Evolutionary conservation across 2,888 invertebrate species (phyloP), one percentile per base, ranked within the genome.

Genomic region (Polydesmus complanatus): DNA sequence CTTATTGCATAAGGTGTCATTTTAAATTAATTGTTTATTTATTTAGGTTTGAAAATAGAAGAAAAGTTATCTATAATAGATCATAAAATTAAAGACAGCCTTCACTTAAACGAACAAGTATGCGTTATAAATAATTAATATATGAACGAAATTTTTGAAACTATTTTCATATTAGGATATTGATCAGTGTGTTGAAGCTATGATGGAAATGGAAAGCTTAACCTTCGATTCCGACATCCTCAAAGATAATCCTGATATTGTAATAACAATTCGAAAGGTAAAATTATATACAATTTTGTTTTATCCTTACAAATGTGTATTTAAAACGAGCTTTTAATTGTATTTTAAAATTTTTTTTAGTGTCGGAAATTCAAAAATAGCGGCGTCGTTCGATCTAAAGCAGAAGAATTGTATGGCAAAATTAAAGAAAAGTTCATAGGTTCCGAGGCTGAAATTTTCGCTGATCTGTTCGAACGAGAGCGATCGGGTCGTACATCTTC

Each of bases 241-340:
- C 61, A 70, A 71, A 65, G 74, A 73, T 64, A 72, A 74, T 63
- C 73, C 73, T 19, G 71, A 70, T 60, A 72, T 74, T 51, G 70
- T 74, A 65, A 68, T 70, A 37, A 74, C 74, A 49, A 71, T 74
- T 27, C 72, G 73, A 67, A 73, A 72, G 69, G 72, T 73, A 65
- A 65, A n/a, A n/a, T n/a, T n/a, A n/a, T n/a, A n/a, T n/a, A n/a
- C n/a, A n/a, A n/a, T n/a, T n/a, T n/a, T n/a, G n/a, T n/a, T n/a
- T n/a, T n/a, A n/a, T n/a, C n/a, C n/a, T n/a, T n/a, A n/a, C n/a
- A n/a, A n/a, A n/a, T n/a, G n/a, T n/a, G n/a, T n/a, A n/a, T n/a
- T n/a, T n/a, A n/a, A n/a, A n/a, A n/a, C n/a, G n/a, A n/a, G n/a
- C n/a, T n/a, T n/a, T 53, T 14, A 37, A 37, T 8, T 37, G 37